Percentiles rank a stretch among this genome's conserved stretches.
These are phyloP conservation scores for Etheostoma spectabile DNA, from an alignment of 2,113 vertebrate genomes.

Conservation along the genomic window DNA sequence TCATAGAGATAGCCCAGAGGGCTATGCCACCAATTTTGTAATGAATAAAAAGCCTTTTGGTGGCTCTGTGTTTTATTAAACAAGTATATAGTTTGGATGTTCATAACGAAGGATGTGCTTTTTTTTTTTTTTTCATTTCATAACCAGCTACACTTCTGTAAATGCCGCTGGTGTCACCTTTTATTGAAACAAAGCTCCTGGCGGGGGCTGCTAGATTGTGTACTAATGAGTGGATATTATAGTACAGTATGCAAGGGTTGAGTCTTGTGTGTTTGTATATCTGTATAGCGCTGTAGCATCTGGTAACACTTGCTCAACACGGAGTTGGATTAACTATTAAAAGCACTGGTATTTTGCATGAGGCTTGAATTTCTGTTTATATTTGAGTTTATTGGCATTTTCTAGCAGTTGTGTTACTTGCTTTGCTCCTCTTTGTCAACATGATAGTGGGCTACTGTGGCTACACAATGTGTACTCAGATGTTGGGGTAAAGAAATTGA, in stretches of 20 bases:
- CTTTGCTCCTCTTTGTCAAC: constrained; percentile 23
- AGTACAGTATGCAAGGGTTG: constrained; percentile 31
- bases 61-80: constrained; percentile 32
- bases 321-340: constrained; percentile 43
- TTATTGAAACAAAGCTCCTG: constrained; percentile 47
- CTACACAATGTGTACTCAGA: not conserved
- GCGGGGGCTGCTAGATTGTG: constrained; percentile 31
- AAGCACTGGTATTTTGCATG: constrained; percentile 67
- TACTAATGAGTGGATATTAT: constrained; percentile 25
- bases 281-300: constrained; percentile 39
- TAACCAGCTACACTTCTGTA: constrained; percentile 55
- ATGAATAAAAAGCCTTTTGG: constrained; percentile 32
- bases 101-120: constrained; percentile 28
- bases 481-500: not conserved
- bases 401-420: constrained; percentile 13
- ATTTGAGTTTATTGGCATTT: constrained; percentile 35
- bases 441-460: not conserved
- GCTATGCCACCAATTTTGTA: constrained; percentile 32
- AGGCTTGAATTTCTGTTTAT: constrained; percentile 52
- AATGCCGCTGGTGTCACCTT: constrained; percentile 43
- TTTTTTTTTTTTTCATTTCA: constrained; percentile 8
- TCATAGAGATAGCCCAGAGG: constrained; percentile 25
- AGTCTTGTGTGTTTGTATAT: constrained; percentile 36
- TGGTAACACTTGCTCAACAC: constrained; percentile 29
- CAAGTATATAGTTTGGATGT: constrained; percentile 34